These are phyloP conservation scores for Asarcornis scutulata DNA, from an alignment of 2,113 vertebrate species.

Conservation along the genomic window DNA sequence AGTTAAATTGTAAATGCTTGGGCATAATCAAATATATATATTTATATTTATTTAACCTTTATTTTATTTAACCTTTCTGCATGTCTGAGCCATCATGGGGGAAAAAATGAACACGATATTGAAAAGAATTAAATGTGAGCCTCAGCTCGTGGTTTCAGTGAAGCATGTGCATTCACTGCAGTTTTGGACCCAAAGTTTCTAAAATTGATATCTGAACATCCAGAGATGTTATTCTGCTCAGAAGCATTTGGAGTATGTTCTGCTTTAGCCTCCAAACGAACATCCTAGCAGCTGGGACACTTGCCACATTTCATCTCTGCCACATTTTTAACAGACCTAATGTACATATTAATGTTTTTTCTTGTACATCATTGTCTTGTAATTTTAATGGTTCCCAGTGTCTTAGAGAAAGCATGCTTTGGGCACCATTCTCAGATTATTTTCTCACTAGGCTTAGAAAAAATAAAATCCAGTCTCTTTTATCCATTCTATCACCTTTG, in stretches of 20 bases:
- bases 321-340: background rate
- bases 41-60: too few relatives aligned
- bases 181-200: background rate
- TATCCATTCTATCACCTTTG: background rate
- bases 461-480: background rate
- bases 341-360: background rate
- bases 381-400: background rate
- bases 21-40: background rate
- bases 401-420: background rate
- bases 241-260: background rate
- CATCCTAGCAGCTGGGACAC: background rate
- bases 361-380: background rate
- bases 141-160: background rate
- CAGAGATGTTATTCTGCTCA: background rate
- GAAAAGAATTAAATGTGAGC: background rate
- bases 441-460: background rate
- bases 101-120: background rate
- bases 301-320: background rate
- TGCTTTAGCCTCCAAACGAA: background rate
- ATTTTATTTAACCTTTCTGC: background rate
- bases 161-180: fast-evolving
- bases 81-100: background rate
- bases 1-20: background rate
- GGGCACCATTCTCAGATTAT: background rate
- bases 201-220: background rate